A percentile compares a stretch with the other conserved stretches of the same genome.
Evolutionary conservation across 2,888 invertebrate species (phyloP).

Genomic region (Gastracanthus pulcherrimus): DNA sequence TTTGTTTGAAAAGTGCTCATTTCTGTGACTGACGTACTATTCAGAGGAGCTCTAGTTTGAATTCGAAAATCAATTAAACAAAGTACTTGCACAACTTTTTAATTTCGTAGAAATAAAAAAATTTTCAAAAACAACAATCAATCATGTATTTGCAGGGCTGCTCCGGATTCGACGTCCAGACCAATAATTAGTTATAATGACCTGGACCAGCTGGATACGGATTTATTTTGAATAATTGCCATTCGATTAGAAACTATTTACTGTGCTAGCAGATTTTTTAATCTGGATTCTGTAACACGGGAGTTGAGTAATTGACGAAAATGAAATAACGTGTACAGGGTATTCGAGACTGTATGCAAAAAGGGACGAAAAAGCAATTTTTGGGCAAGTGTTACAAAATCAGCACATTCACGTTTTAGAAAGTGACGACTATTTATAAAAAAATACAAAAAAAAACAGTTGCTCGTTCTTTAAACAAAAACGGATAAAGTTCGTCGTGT

Average conservation of each 20-base stretch:
- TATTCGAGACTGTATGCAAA: constrained; percentile 16
- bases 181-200: constrained; percentile 93
- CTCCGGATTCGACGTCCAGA: constrained; percentile 79
- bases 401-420: constrained; percentile 54
- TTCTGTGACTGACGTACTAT: constrained; percentile 46
- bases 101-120: constrained; percentile 46
- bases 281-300: constrained; percentile 55
- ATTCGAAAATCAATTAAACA: background rate
- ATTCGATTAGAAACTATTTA: constrained; percentile 40
- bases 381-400: constrained; percentile 61
- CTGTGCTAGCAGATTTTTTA: constrained; percentile 52
- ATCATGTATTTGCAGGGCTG: constrained; percentile 72
- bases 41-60: constrained; percentile 57
- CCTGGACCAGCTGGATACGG: constrained; percentile 92
- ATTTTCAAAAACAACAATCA: constrained; percentile 44
- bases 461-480: constrained; percentile 7
- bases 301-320: constrained; percentile 4
- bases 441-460: background rate
- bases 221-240: constrained; percentile 82
- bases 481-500: background rate
- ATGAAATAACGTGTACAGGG: constrained; percentile 28
- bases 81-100: constrained; percentile 29
- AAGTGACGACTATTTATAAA: constrained; percentile 1
- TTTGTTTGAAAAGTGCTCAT: constrained; percentile 2
- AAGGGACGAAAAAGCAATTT: background rate